These are phyloP conservation scores for Brachionus manjavacas DNA, from an alignment of 1,140 invertebrate species.

Conservation along the genomic window DNA sequence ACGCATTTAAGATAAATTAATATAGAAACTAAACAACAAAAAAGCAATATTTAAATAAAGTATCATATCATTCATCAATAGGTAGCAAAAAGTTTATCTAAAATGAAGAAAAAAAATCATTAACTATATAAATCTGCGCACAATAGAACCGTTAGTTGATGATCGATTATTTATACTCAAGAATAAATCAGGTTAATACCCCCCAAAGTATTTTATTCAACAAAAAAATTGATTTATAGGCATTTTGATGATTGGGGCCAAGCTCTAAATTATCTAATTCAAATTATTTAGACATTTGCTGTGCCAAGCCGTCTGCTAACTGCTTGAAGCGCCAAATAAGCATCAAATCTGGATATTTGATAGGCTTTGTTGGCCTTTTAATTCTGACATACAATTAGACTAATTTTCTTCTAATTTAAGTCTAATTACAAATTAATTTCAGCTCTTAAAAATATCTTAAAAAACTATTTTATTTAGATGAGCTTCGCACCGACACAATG, in stretches of 20 bases:
- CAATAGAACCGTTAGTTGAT: neutral
- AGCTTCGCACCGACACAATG: neutral
- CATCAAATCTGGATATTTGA: neutral
- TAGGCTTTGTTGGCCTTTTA: neutral
- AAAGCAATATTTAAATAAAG: neutral
- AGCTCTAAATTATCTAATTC: neutral
- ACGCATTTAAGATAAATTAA: no score
- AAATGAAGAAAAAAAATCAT: neutral
- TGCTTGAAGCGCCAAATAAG: neutral
- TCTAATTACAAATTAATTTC: neutral
- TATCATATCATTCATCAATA: neutral
- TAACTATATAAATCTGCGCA: neutral
- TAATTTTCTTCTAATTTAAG: conserved; percentile 6
- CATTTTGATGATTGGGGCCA: neutral
- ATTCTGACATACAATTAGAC: neutral
- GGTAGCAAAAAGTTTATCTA: neutral
- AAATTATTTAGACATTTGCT: neutral
- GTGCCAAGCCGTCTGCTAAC: neutral
- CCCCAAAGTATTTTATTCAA: neutral
- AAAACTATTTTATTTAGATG: neutral
- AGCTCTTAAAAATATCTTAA: neutral
- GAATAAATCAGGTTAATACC: neutral
- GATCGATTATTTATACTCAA: neutral
- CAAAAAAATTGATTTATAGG: neutral
- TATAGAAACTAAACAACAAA: no score